Evolutionary conservation across 2,888 invertebrate genomes (phyloP), one percentile per base, ranked within the genome.

Genomic region (Zeuzera pyrina): DNA sequence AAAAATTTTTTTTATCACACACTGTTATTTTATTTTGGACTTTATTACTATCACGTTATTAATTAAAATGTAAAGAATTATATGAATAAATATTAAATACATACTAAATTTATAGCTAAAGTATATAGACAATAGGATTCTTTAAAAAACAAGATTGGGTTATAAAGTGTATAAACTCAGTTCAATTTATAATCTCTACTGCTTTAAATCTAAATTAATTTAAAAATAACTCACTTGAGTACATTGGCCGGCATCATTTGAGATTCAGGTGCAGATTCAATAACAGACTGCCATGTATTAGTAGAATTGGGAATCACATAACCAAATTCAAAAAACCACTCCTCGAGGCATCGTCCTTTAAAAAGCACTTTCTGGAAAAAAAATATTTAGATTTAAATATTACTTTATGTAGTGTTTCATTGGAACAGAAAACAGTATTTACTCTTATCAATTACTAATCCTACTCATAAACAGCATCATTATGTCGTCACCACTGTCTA

Each of bases 201-300:
- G 11, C 1, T 27, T 8, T 10, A 4, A n/a, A 10, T 7, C 10
- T 23, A 23, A 4, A 7, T 8, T 8, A 8, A 5, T 8, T 8
- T n/a, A 12, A 26, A 28, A 8, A 29, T 28, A 30, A 63, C 77
- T 64, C 78, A 97, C 97, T 96, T 98, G 47, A 99, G 87, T 40
- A 98, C 90, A 70, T 94, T 94, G 3, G 98, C 97, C n/a, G 99
- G 98, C 96, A 99, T 97, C 98, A 99, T 99, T 81, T 99, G 97
- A 33, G 95, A 95, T 72, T 99, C 98, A 0, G 99, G 98, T 0
- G 99, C 98, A 7, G 99, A 98, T 78, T 98, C 97, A 53, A 99
- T 97, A 35, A 97, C 88, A 33, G 96, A 97, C 72, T 99, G 98
- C 99, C 99, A 99, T 7, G 98, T 98, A 73, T 99, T 99, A 25